Evolutionary conservation across 2,113 vertebrate species (phyloP), one percentile per base, ranked within the genome.

Genomic region (Acrocephalus arundinaceus): DNA sequence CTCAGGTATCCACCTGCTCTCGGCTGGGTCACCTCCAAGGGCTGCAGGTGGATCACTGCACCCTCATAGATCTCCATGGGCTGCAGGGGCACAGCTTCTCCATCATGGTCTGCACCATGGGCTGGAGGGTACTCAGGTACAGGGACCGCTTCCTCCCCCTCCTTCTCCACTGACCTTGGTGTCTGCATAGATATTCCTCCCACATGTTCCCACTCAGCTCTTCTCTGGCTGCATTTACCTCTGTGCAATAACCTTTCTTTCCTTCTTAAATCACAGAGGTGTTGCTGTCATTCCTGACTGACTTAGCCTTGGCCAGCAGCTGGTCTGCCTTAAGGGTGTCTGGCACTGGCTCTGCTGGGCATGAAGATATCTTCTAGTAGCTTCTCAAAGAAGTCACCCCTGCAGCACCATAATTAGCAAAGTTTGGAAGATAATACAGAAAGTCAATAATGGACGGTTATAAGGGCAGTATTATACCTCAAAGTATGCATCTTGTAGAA

Each of bases 71-170:
- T 37, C 7, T 33, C 39, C 19, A 6, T 7, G 35, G 39, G 33
- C 33, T 28, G 33, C 46, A 68, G 27, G 33, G 21, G 14, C 14
- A 33, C 45, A 59, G 14, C 14, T 51, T 41, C 17, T 31, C 22
- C 54, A 35, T 14, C 2, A 0, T 6, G 12, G 22, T 37, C 73
- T 52, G 15, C 11, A 33, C 11, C 27, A 33, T 0, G 0, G 28
- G 15, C 39, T 70, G 27, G 27, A 62, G 15, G 11, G 27, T 4
- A 2, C 10, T 15, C 33, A 0, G 0, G 2, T n/a, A 13, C 41
- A 39, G n/a, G 23, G 30, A 70, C 12, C 19, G 16, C 4, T 28
- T 54, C 15, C 10, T 54, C 24, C 13, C 20, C 7, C 9, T 79
- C 24, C 24, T 52, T 31, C 31, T 62, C 28, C 23, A 4, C 10